Conservation (phyloP, 2,888 invertebrate genomes). For the Chirona hameri region DNA sequence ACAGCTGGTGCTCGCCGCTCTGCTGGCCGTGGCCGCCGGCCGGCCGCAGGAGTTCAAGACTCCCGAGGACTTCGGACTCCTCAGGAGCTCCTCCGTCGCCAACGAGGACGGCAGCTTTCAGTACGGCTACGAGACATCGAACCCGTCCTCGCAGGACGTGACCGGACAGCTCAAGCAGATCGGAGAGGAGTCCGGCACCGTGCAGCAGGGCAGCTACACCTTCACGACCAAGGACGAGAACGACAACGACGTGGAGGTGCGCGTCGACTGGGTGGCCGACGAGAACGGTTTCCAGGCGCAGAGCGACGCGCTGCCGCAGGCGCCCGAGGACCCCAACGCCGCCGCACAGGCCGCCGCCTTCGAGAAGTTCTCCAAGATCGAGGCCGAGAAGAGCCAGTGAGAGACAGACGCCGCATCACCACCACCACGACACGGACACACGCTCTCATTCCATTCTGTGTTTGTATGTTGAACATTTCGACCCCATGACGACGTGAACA, state of each 20-base stretch:
- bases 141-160: background rate
- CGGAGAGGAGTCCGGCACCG: background rate
- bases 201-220: background rate
- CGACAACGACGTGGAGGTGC: background rate
- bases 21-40: constrained; percentile 2
- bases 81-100: constrained; percentile 28
- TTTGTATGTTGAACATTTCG: background rate
- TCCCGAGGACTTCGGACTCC: background rate
- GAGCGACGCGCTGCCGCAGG: background rate
- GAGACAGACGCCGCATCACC: no score
- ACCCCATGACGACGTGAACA: background rate
- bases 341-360: background rate
- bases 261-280: background rate
- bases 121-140: constrained; percentile 35
- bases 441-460: background rate
- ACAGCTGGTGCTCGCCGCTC: background rate
- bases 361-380: background rate
- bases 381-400: background rate
- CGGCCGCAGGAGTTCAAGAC: background rate
- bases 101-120: constrained; percentile 36
- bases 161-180: background rate
- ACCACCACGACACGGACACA: no score
- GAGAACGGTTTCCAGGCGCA: background rate
- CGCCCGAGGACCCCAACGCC: background rate
- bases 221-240: background rate